Conservation (phyloP, 1,140 invertebrate species). For the Littorina saxatilis region DNA sequence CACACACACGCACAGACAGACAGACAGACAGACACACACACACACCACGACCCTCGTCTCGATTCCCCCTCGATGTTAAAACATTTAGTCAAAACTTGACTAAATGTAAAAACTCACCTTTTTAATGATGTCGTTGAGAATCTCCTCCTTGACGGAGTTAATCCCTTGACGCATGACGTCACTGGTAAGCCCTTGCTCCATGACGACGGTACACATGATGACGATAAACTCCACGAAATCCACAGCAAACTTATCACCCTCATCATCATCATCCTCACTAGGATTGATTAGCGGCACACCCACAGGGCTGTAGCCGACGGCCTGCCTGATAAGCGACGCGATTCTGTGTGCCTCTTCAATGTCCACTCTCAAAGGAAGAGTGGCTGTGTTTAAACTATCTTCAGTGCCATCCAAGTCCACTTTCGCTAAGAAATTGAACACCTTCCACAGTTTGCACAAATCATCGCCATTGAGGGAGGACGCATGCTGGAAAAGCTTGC, state of each 20-base stretch:
- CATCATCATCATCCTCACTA: constrained; percentile 3
- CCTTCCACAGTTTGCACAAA: constrained; percentile 85
- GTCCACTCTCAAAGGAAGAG: constrained; percentile 67
- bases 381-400: constrained; percentile 70
- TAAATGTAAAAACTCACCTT: constrained; percentile 79
- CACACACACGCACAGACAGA: no score
- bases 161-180: constrained; percentile 81
- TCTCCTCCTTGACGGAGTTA: constrained; percentile 85
- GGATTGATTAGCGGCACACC: neutral
- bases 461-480: constrained; percentile 77
- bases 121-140: constrained; percentile 88
- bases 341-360: constrained; percentile 71
- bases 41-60: no score
- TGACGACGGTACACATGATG: constrained; percentile 80
- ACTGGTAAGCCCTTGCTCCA: constrained; percentile 79
- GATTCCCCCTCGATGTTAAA: no score
- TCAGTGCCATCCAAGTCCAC: constrained; percentile 74
- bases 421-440: constrained; percentile 84
- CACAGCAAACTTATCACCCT: constrained; percentile 71
- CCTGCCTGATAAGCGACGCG: constrained; percentile 65
- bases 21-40: no score
- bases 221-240: constrained; percentile 83
- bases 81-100: no score
- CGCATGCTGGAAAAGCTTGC: neutral
- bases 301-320: constrained; percentile 49